phyloP scores from a whole-genome alignment of 2,888 invertebrate species.

The Kuschelorhynchus macadamiae region DNA sequence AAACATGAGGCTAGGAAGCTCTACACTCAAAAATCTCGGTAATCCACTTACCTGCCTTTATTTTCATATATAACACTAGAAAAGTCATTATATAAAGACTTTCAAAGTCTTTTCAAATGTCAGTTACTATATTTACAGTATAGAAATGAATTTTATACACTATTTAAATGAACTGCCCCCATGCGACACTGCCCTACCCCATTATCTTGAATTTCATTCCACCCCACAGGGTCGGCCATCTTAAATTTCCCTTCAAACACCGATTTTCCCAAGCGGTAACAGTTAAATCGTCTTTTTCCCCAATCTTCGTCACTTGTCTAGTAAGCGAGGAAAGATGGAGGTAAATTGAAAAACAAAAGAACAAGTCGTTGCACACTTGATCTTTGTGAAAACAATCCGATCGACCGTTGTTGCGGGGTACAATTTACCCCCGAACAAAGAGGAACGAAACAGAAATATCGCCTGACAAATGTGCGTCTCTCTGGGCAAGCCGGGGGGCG shows the following conservation, averaged over 20 bases:
- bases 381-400: slow-evolving; percentile 12
- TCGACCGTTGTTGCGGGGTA: slow-evolving; percentile 12
- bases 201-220: slow-evolving; percentile 24
- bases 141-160: slow-evolving; percentile 6
- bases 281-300: not conserved
- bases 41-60: slow-evolving; percentile 13
- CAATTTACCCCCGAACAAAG: slow-evolving; percentile 37
- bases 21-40: not conserved
- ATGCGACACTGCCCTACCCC: slow-evolving; percentile 41
- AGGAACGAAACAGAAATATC: slow-evolving; percentile 43
- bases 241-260: slow-evolving; percentile 24
- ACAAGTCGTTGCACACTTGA: slow-evolving; percentile 3
- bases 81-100: slow-evolving; percentile 19
- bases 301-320: slow-evolving; percentile 2
- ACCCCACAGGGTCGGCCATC: slow-evolving; percentile 34
- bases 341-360: not conserved
- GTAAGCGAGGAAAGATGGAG: not conserved
- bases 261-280: not conserved
- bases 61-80: slow-evolving; percentile 14
- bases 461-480: slow-evolving; percentile 40
- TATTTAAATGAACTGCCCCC: slow-evolving; percentile 24
- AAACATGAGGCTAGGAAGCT: too few species aligned
- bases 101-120: not conserved
- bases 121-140: slow-evolving; percentile 3
- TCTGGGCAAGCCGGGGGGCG: not conserved